These are phyloP conservation scores for Ceriagrion tenellum DNA, from an alignment of 2,888 invertebrate genomes.

Conservation along the genomic window DNA sequence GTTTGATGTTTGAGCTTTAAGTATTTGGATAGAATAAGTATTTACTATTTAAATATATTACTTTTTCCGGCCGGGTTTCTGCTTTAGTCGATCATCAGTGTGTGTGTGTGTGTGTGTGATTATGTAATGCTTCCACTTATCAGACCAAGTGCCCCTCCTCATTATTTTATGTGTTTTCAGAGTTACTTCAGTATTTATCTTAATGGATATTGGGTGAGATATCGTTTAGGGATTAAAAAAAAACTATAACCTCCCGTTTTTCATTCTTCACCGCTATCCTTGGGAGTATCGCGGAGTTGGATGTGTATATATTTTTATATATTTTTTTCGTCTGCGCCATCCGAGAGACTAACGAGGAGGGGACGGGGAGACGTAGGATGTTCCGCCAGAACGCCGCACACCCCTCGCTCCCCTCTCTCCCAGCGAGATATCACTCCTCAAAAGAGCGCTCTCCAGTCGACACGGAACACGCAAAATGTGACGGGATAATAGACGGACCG, in stretches of 20 bases:
- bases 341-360: background rate
- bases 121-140: too few species aligned
- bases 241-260: background rate
- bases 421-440: background rate
- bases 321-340: background rate
- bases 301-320: background rate
- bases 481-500: conserved; percentile 21
- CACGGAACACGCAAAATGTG: conserved; percentile 16
- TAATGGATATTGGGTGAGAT: background rate
- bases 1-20: too few species aligned
- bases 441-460: background rate
- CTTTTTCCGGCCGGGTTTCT: too few species aligned
- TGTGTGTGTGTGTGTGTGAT: too few species aligned
- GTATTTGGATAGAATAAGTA: too few species aligned
- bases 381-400: background rate
- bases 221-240: background rate
- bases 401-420: background rate
- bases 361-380: background rate
- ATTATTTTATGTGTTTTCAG: too few species aligned
- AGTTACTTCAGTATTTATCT: too few species aligned
- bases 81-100: too few species aligned
- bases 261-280: background rate
- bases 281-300: background rate
- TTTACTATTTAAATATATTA: too few species aligned
- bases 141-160: too few species aligned